Evolutionary conservation across 2,797 vertebrate genomes (phyloP), one percentile per base, ranked within the genome.

Genomic region (Bradypodion pumilum): DNA sequence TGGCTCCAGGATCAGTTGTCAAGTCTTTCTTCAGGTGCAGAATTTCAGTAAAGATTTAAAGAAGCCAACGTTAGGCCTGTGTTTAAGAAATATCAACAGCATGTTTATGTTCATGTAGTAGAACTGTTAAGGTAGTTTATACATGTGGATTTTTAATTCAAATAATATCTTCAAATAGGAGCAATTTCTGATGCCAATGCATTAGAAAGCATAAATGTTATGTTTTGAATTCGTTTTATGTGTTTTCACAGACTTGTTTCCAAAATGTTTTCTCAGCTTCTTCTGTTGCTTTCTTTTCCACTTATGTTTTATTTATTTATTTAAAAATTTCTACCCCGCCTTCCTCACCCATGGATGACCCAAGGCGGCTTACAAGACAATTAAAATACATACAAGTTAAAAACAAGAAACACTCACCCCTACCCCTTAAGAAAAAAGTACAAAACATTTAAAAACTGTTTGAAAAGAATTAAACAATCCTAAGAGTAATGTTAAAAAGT

Each of bases 1-100:
- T 70, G 52, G 52, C 68, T 84, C 42, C 68, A 84, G 19, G 72
- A 63, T 63, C 73, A 29, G 69, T 73, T 79, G 25, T 52, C 27
- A 63, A 52, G 23, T 84, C 46, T 37, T 77, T 25, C 63, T 74
- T 84, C 66, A 72, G 27, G 19, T 70, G 40, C n/a, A 77, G 52
- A 77, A 35, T 78, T 78, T 69, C 29, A 78, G 7, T 16, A 35
- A 56, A 15, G n/a, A 80, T 56, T 81, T 42, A 49, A 68, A 69
- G 5, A 72, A 42, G 2, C 52, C 23, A 60, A 46, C 62, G 37
- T 70, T 70, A 69, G 29, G 25, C 21, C 23, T 77, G 63, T 59
- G 21, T 29, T 83, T 29, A 35, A 8, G 10, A 69, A 77, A 46
- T 77, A 37, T 35, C 46, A 70, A 62, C 23, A 46, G 23, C 32